phyloP scores from a whole-genome alignment of 2,888 invertebrate species.

The Erebia epiphron region DNA sequence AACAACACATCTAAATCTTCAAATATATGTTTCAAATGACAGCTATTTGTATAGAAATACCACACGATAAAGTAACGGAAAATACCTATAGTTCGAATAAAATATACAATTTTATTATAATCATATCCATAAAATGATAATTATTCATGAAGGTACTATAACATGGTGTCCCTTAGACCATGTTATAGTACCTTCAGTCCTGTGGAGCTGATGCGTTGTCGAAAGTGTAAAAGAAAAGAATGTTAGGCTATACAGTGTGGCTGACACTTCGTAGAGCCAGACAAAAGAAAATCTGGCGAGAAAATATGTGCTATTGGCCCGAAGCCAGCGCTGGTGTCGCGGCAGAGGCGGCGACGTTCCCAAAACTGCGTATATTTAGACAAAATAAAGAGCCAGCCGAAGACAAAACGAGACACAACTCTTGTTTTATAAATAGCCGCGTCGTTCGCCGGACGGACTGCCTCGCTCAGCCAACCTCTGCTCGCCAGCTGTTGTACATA shows the following conservation, averaged over 20 bases:
- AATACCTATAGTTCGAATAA: no score
- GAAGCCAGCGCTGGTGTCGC: conserved; percentile 74
- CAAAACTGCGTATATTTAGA: conserved; percentile 84
- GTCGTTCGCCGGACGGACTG: conserved; percentile 79
- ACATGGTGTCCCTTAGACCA: no score
- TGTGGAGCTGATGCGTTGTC: background rate
- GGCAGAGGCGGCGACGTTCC: conserved; percentile 77
- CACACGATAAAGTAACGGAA: no score
- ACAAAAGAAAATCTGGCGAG: conserved; percentile 68
- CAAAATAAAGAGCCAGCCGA: conserved; percentile 82
- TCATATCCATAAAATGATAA: no score
- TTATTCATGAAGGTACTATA: no score
- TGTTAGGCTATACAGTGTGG: background rate
- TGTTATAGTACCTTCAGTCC: no score
- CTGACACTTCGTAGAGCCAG: conserved; percentile 25
- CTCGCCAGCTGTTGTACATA: conserved; percentile 80
- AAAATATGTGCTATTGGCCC: conserved; percentile 71
- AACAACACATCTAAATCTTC: background rate
- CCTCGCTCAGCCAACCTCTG: conserved; percentile 72
- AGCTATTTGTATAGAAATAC: no score
- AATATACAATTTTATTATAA: no score
- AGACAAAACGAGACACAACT: conserved; percentile 83
- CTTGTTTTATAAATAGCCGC: conserved; percentile 81
- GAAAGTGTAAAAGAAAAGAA: background rate
- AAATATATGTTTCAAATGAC: no score